These are phyloP conservation scores for Capitulum mitella DNA, from an alignment of 2,888 invertebrate species.

Conservation along the genomic window DNA sequence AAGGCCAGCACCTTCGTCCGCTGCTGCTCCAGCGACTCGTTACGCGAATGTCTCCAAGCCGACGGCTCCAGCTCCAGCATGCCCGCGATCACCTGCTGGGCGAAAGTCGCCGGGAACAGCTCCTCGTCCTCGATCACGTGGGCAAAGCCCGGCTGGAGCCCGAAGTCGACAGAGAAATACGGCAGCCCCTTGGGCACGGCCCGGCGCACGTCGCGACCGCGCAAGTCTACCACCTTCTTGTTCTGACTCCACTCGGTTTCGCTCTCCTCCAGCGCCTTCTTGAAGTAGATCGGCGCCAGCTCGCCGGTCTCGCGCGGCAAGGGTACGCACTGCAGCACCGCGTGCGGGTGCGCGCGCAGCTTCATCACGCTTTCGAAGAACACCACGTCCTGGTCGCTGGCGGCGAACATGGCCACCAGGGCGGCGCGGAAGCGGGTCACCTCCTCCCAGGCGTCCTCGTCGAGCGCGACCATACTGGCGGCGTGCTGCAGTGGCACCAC, in stretches of 20 bases:
- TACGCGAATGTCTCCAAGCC: conserved; percentile 63
- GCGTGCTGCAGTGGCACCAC: conserved; percentile 77
- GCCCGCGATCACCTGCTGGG: conserved; percentile 90
- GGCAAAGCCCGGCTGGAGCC: conserved; percentile 78
- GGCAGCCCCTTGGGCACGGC: conserved; percentile 87
- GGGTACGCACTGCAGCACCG: conserved; percentile 83
- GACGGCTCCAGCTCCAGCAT: conserved; percentile 81
- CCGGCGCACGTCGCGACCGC: conserved; percentile 62
- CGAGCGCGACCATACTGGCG: conserved; percentile 68
- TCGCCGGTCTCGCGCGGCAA: conserved; percentile 74
- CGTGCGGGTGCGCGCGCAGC: conserved; percentile 66
- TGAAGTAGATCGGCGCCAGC: conserved; percentile 90
- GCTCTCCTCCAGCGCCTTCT: conserved; percentile 92
- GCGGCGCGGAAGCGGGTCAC: conserved; percentile 69
- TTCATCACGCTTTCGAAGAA: conserved; percentile 82
- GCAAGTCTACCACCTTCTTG: conserved; percentile 73
- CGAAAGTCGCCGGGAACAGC: conserved; percentile 79
- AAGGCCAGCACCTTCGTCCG: not conserved
- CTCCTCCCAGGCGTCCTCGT: conserved; percentile 92
- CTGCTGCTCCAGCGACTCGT: not conserved
- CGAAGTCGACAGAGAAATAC: conserved; percentile 92
- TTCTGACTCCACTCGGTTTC: conserved; percentile 93
- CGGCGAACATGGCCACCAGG: conserved; percentile 67
- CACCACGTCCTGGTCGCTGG: conserved; percentile 64
- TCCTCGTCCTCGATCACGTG: conserved; percentile 94